Evolutionary conservation across 2,113 vertebrate genomes (phyloP).

Genomic region (Cygnus atratus): DNA sequence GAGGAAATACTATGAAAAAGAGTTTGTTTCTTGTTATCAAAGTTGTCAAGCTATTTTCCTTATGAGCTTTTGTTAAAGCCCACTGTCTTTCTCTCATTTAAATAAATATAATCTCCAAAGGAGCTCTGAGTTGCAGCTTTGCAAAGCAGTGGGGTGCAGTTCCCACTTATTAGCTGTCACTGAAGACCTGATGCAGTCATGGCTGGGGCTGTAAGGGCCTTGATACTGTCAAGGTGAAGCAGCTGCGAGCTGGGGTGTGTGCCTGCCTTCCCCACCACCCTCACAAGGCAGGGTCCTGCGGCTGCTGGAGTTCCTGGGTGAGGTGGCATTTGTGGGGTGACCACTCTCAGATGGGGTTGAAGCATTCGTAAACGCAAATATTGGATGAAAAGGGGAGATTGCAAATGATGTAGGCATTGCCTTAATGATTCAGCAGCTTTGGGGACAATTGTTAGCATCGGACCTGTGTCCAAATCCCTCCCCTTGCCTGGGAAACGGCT

Average conservation of each 20-base stretch:
- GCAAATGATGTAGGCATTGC: background rate
- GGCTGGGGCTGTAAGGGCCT: conserved; percentile 25
- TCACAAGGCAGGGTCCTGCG: background rate
- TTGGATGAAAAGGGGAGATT: background rate
- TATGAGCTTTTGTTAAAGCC: conserved; percentile 37
- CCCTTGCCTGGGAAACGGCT: background rate
- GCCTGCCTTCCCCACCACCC: background rate
- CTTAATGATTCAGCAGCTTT: conserved; percentile 21
- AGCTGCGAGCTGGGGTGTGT: background rate
- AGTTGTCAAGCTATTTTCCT: conserved; percentile 30
- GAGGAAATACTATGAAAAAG: background rate
- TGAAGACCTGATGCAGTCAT: conserved; percentile 43
- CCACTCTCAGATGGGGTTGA: background rate
- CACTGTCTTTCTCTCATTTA: conserved; percentile 44
- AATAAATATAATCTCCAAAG: conserved; percentile 58
- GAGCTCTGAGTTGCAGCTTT: conserved; percentile 38
- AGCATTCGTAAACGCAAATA: background rate
- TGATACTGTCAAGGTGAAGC: conserved; percentile 38
- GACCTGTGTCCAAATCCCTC: background rate
- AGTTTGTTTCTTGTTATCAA: conserved; percentile 2
- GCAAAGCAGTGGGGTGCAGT: conserved; percentile 57
- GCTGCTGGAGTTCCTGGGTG: background rate
- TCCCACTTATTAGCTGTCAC: conserved; percentile 58
- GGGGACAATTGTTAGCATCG: background rate
- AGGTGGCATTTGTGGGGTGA: background rate